Evolutionary conservation across 2,888 invertebrate genomes (phyloP).

Genomic region (Andrena bicolor): DNA sequence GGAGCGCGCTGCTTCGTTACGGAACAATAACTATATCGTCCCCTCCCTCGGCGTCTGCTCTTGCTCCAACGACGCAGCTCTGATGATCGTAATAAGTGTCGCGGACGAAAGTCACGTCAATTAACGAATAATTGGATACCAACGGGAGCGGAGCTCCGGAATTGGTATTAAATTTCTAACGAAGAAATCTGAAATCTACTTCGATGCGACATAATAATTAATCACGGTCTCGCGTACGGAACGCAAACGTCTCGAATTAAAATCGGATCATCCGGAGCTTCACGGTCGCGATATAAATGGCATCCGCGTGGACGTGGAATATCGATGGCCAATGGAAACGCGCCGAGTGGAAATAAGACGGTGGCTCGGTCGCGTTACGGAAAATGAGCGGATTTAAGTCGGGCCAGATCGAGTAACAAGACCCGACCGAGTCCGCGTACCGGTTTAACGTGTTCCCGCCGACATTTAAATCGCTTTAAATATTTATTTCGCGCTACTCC

Average conservation of each 20-base stretch:
- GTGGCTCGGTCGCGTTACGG: slow-evolving; percentile 9
- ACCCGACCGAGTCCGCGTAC: slow-evolving; percentile 19
- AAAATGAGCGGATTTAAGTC: slow-evolving; percentile 43
- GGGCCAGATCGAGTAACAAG: slow-evolving; percentile 26
- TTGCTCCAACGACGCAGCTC: slow-evolving; percentile 5
- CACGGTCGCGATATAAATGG: slow-evolving; percentile 12
- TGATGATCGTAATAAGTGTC: slow-evolving; percentile 16
- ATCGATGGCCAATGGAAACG: slow-evolving; percentile 16
- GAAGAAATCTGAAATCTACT: not conserved
- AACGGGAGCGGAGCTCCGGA: not conserved
- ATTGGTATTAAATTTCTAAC: not conserved
- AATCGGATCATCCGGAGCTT: not conserved
- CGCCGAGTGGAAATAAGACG: slow-evolving; percentile 22
- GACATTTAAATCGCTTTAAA: slow-evolving; percentile 52
- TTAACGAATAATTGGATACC: not conserved
- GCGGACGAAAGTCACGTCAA: not conserved
- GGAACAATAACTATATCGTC: slow-evolving; percentile 30
- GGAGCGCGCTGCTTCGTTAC: slow-evolving; percentile 38
- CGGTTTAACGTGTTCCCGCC: slow-evolving; percentile 53
- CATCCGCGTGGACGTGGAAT: not conserved
- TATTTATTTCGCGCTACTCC: slow-evolving; percentile 47
- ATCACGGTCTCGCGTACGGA: not conserved
- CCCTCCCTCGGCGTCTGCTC: not conserved
- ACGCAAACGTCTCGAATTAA: not conserved
- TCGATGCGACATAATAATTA: not conserved